phyloP scores from a whole-genome alignment of 2,113 vertebrate species.

The Stegostoma tigrinum region DNA sequence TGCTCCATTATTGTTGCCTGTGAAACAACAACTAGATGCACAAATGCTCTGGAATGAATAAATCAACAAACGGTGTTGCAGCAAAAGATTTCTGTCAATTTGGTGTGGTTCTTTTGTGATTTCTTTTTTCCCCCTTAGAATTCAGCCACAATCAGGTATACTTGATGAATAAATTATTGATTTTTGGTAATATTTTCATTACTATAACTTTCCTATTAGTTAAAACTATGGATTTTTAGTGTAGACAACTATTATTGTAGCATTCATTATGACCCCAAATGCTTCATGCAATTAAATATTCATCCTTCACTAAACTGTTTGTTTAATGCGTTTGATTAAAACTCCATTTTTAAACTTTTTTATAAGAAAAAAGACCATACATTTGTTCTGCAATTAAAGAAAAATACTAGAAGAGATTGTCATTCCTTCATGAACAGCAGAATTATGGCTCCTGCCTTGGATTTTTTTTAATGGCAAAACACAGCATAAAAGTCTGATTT shows the following conservation, averaged over 20 bases:
- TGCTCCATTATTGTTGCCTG: constrained; percentile 13
- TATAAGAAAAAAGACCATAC: neutral
- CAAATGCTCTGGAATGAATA: neutral
- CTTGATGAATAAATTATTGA: neutral
- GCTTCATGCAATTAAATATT: neutral
- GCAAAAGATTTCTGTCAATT: neutral
- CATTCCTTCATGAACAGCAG: neutral
- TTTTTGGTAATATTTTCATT: neutral
- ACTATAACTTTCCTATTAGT: neutral
- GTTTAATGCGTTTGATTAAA: neutral
- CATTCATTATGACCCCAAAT: neutral
- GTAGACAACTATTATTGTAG: neutral
- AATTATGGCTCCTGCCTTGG: neutral
- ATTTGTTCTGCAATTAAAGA: neutral
- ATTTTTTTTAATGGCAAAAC: neutral
- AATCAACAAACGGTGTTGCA: neutral
- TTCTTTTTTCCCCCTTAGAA: neutral
- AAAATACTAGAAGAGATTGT: neutral
- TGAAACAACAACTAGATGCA: neutral
- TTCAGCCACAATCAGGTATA: neutral
- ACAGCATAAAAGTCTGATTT: neutral
- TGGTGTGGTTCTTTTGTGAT: neutral
- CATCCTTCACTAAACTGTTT: neutral
- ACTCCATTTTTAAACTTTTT: neutral
- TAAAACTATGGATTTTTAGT: neutral